Evolutionary conservation across 2,888 invertebrate species (phyloP).

Genomic region (Nasonia oneida): DNA sequence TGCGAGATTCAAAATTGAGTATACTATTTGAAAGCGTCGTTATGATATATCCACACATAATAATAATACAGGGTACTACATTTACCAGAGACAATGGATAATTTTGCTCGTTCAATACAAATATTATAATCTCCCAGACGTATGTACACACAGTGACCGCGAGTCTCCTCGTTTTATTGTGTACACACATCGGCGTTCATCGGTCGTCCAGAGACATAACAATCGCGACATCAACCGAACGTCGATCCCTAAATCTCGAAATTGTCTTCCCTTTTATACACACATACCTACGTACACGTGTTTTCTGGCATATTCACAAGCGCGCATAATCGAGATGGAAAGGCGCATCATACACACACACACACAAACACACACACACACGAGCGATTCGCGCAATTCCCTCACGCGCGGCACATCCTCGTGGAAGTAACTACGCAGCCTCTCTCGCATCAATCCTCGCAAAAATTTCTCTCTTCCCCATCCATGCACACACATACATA

Average conservation of each 20-base stretch:
- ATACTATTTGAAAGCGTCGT: not conserved
- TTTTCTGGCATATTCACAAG: not conserved
- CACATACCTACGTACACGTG: not conserved
- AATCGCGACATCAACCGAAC: not conserved
- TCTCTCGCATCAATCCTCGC: not conserved
- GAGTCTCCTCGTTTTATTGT: not conserved
- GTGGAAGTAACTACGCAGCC: not conserved
- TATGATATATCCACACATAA: not conserved
- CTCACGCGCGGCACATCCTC: not conserved
- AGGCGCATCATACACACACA: not conserved
- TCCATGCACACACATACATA: not conserved
- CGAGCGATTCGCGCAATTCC: not conserved
- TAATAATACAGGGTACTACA: not conserved
- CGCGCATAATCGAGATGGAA: not conserved
- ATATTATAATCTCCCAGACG: not conserved
- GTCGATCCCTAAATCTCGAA: not conserved
- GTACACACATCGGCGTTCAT: not conserved
- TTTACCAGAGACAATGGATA: too few relatives aligned
- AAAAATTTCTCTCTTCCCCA: not conserved
- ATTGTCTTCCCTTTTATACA: not conserved
- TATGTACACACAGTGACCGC: not conserved
- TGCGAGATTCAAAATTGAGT: not conserved
- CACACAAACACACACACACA: not conserved
- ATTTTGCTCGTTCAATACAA: not conserved
- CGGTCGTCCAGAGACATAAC: not conserved